Percentiles rank a stretch among this genome's conserved stretches.
phyloP scores from a whole-genome alignment of 2,888 invertebrate species.

The Lissocephala sabroskyi region DNA sequence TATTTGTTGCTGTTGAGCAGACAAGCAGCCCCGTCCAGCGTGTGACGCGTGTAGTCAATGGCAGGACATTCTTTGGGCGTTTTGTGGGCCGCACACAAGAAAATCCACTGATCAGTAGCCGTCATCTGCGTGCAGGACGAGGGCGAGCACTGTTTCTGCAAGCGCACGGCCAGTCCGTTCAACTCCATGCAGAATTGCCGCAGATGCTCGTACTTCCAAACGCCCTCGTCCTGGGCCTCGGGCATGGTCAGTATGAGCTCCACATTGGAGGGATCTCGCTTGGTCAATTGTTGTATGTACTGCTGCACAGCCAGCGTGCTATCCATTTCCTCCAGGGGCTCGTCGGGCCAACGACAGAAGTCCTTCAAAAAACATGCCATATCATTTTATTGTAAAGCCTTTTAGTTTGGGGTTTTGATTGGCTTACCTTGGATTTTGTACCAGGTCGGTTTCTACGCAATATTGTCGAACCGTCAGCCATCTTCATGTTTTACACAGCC shows the following conservation, averaged over 20 bases:
- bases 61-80: conserved; percentile 99
- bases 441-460: conserved; percentile 92
- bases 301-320: conserved; percentile 98
- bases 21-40: conserved; percentile 98
- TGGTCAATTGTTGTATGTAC: conserved; percentile 97
- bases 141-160: conserved; percentile 97
- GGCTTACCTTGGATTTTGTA: conserved; percentile 87
- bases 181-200: conserved; percentile 99
- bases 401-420: no score
- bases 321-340: conserved; percentile 99
- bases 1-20: conserved; percentile 99
- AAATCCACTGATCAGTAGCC: conserved; percentile 99
- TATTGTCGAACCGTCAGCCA: conserved; percentile 88
- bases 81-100: conserved; percentile 99
- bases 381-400: no score
- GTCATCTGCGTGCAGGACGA: conserved; percentile 99
- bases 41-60: conserved; percentile 99
- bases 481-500: conserved; percentile 77
- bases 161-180: conserved; percentile 96
- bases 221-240: conserved; percentile 97
- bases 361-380: no score
- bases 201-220: conserved; percentile 99
- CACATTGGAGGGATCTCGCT: conserved; percentile 92
- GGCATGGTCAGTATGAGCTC: conserved; percentile 96
- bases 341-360: conserved; percentile 98